These are phyloP conservation scores for Chelon labrosus DNA, from an alignment of 2,797 vertebrate genomes.

Conservation along the genomic window DNA sequence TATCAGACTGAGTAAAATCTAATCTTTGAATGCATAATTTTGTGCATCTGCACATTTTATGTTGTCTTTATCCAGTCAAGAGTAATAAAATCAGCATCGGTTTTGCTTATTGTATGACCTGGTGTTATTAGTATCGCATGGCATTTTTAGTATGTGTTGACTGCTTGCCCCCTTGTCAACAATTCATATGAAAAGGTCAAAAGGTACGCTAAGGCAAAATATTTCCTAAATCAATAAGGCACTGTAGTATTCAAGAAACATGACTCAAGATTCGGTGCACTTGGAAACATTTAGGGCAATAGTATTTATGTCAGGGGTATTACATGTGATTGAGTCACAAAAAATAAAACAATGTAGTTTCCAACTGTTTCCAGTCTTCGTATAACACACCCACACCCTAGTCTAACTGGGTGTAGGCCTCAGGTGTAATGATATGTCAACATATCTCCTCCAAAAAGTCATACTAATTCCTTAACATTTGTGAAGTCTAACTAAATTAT, in stretches of 20 bases:
- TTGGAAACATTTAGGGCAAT: too few relatives aligned
- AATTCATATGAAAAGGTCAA: neutral
- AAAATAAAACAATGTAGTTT: too few relatives aligned
- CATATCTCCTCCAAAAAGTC: neutral
- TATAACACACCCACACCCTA: too few relatives aligned
- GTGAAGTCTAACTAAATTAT: neutral
- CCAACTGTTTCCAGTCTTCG: too few relatives aligned
- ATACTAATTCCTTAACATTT: neutral
- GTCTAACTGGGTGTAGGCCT: too few relatives aligned
- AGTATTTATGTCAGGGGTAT: too few relatives aligned
- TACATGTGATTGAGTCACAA: too few relatives aligned
- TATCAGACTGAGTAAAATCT: neutral
- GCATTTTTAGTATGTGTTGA: neutral
- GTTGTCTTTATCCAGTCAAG: conserved; percentile 19
- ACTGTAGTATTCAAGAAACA: neutral
- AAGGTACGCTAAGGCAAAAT: neutral
- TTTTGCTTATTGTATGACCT: neutral
- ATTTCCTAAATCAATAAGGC: neutral
- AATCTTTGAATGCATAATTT: conserved; percentile 19
- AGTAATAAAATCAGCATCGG: conserved; percentile 51
- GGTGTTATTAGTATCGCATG: too few relatives aligned
- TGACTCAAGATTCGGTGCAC: neutral
- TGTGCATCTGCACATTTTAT: conserved; percentile 15
- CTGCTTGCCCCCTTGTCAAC: neutral
- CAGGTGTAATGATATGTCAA: neutral